These are phyloP conservation scores for Anas acuta DNA, from an alignment of 2,797 vertebrate species.

Conservation along the genomic window DNA sequence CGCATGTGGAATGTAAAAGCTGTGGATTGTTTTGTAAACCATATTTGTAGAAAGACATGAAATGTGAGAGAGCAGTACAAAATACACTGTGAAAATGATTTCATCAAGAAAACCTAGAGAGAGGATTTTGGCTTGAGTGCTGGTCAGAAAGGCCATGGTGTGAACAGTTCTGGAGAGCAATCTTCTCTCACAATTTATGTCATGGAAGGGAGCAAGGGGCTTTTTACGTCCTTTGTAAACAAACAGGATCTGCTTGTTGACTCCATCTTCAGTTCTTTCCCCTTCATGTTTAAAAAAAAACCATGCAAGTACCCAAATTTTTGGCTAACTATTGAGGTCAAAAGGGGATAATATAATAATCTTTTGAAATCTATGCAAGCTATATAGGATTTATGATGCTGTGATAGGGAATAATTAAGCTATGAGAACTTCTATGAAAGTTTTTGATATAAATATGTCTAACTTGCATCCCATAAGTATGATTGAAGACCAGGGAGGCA, in stretches of 20 bases:
- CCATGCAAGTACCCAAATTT: not conserved
- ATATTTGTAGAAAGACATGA: not conserved
- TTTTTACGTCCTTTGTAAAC: not conserved
- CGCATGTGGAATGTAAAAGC: not conserved
- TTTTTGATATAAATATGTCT: conserved; percentile 18
- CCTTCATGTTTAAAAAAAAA: not conserved
- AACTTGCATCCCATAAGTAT: not conserved
- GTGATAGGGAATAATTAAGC: not conserved
- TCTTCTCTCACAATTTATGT: not conserved
- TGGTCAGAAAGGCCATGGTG: not conserved
- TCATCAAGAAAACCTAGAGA: not conserved
- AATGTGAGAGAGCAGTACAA: not conserved
- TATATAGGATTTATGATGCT: not conserved
- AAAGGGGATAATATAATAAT: not conserved
- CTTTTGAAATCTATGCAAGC: not conserved
- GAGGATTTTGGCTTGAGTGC: not conserved
- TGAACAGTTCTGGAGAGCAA: not conserved
- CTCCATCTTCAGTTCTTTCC: not conserved
- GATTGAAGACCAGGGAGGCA: not conserved
- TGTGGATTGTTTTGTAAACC: not conserved
- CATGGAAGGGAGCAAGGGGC: not conserved
- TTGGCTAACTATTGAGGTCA: not conserved
- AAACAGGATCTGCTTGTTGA: not conserved
- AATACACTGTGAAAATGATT: not conserved
- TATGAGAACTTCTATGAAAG: conserved; percentile 4